Conservation (phyloP, 2,888 invertebrate species). For the Tromatobia lineatoria region DNA sequence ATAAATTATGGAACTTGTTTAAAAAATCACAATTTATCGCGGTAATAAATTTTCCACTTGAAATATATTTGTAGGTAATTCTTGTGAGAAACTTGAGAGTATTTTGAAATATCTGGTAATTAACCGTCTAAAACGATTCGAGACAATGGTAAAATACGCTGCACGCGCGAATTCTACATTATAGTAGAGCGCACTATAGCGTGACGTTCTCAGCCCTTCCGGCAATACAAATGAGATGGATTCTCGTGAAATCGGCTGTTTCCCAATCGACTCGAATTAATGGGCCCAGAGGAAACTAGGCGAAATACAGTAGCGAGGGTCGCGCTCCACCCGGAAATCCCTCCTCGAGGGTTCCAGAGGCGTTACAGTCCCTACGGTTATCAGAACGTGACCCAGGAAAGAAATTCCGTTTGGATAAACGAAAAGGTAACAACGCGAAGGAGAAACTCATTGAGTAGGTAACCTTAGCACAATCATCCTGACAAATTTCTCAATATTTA, state of each 20-base stretch:
- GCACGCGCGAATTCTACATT: background rate
- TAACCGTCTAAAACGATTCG: background rate
- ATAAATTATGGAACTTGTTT: too few species aligned
- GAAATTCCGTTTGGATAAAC: slow-evolving; percentile 19
- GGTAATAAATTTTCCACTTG: too few species aligned
- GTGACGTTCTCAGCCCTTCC: background rate
- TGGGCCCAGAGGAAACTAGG: slow-evolving; percentile 21
- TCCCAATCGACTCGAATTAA: slow-evolving; percentile 49
- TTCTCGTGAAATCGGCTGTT: slow-evolving; percentile 24
- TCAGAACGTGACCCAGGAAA: slow-evolving; percentile 28
- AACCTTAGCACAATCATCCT: background rate
- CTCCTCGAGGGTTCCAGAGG: slow-evolving; percentile 1
- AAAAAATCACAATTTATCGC: too few species aligned
- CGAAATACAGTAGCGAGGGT: background rate
- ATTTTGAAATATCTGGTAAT: background rate
- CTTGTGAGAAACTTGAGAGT: too few species aligned
- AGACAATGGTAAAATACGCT: background rate
- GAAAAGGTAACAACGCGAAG: background rate
- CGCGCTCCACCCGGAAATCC: slow-evolving; percentile 31
- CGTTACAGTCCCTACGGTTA: slow-evolving; percentile 6
- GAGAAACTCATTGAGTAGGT: background rate
- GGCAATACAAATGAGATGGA: slow-evolving; percentile 29
- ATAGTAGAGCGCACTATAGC: background rate
- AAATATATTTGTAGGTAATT: too few species aligned
- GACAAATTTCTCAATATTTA: background rate